Percentiles rank a stretch among this genome's conserved stretches.
These are phyloP conservation scores for Xenopus tropicalis DNA, from an alignment of 2,113 vertebrate genomes.

Conservation along the genomic window UCB_Xtro_10.0 CM004446.2:22743501-22744000, in stretches of 20 bases:
- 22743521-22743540: constrained; percentile 74
- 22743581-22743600: neutral
- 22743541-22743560: neutral
- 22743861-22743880: constrained; percentile 62
- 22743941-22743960: too few relatives aligned
- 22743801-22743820: constrained; percentile 63
- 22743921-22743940: neutral
- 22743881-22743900: neutral
- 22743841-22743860: constrained; percentile 65
- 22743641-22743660: constrained; percentile 80
- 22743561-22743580: neutral
- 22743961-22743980: too few relatives aligned
- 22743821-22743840: constrained; percentile 62
- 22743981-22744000: too few relatives aligned
- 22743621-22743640: constrained; percentile 72
- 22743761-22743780: constrained; percentile 62
- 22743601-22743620: constrained; percentile 66
- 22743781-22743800: constrained; percentile 75
- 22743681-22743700: constrained; percentile 71
- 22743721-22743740: neutral
- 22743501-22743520: constrained; percentile 80
- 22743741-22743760: neutral
- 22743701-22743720: neutral
- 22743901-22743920: neutral
- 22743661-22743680: constrained; percentile 68